Base-by-base conservation (phyloP, 2,113 vertebrate genomes). In the Ariopsis seemanni region DNA sequence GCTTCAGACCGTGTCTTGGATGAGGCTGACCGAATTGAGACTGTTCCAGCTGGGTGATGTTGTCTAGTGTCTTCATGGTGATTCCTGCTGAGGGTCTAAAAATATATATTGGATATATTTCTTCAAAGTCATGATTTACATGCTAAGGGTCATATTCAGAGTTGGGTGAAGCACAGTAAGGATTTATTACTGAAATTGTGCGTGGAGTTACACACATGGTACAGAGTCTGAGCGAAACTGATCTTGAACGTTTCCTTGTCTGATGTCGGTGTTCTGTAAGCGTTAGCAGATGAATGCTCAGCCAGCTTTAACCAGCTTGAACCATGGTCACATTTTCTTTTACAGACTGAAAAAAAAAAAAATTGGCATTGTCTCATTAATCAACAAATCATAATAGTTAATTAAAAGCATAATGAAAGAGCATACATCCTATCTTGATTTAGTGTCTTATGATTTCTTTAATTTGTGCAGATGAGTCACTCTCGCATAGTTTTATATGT, bases 1-100 rank as follows among this genome's bases (percentile, higher is more conserved):
- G 85, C 14, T 30, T 84, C 14, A 87, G 88, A 58, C 83, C 83
- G 1, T 85, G 83, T 75, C 83, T 55, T 53, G 83, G 83, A 1
- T 6, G 5, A 17, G 83, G 69, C 2, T 1, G 67, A 9, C 83
- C 69, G 11, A 74, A 85, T 48, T 18, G 11, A 9, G 69, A 85
- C 53, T 85, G 50, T 7, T 60, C 8, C 83, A 85, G 55, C 15
- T 85, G 53, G 0, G 30, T 18, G 12, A 85, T 25, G 14, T 60
- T 30, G 25, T 60, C 34, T 1, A 85, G 52, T 9, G 69, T 74
- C 20, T 9, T 25, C 83, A 85, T 84, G n/a, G 4, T 84, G 65
- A 42, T 12, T 34, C 82, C 11, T 69, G 14, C 1, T 34, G 9
- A 71, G 12, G 52, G 17, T 50, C 55, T 85, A 48, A 72, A 57